phyloP scores from a whole-genome alignment of 37 sponge, comb jelly and placozoan species.

The Eunapius fragilis region DNA sequence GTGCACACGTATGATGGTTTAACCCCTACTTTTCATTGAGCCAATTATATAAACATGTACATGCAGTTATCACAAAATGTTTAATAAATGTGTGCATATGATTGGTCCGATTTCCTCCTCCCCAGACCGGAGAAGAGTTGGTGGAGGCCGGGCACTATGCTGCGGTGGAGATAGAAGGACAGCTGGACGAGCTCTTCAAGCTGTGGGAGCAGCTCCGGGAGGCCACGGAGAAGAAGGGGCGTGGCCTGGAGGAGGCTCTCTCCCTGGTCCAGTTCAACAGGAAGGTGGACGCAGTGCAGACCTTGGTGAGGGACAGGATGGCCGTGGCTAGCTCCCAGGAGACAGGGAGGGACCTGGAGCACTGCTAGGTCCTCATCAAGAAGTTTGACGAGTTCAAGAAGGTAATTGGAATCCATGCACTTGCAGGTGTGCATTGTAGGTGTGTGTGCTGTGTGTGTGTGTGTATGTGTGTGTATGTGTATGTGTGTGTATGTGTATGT shows the following conservation, averaged over 20 bases:
- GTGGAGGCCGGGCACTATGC: constrained; percentile 83
- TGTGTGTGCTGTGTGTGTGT: neutral
- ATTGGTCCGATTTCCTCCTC: no score
- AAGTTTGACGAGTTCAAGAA: constrained; percentile 90
- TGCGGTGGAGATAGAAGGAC: constrained; percentile 61
- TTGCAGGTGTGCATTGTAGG: constrained; percentile 42
- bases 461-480: neutral
- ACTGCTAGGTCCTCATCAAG: constrained; percentile 76
- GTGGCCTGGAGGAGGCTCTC: constrained; percentile 79
- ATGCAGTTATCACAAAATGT: no score
- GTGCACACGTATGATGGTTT: no score
- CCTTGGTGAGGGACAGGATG: constrained; percentile 63
- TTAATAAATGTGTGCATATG: neutral
- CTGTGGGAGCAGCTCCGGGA: constrained; percentile 73
- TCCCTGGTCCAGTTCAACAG: constrained; percentile 80
- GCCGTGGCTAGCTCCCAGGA: constrained; percentile 84
- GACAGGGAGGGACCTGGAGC: constrained; percentile 89
- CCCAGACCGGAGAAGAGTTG: constrained; percentile 77
- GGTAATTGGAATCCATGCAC: constrained; percentile 23
- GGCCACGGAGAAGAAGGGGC: constrained; percentile 72
- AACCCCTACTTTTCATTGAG: no score
- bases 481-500: neutral
- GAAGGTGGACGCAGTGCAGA: constrained; percentile 73
- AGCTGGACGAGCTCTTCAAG: constrained; percentile 60
- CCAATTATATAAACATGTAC: no score